These are phyloP conservation scores for Cricetomys ansorgei DNA, from an alignment of 2,113 vertebrate species.

Conservation along the genomic window DNA sequence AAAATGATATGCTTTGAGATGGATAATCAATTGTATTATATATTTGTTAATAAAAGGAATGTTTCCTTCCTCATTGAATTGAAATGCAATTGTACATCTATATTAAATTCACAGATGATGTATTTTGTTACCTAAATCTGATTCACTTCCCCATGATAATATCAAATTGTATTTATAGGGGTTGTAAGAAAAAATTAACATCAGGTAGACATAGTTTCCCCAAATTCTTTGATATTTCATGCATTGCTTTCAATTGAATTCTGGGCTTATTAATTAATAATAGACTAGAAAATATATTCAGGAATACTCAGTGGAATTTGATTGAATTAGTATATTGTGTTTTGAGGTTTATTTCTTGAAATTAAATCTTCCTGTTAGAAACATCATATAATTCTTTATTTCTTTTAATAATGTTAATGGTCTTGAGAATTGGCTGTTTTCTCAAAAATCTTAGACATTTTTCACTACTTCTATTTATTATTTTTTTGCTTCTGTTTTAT, in stretches of 20 bases:
- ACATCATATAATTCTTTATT: not conserved
- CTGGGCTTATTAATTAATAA: not conserved
- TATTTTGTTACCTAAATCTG: not conserved
- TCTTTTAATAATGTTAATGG: not conserved
- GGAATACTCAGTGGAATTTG: not conserved
- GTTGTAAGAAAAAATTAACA: slow-evolving; percentile 21
- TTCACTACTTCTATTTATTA: not conserved
- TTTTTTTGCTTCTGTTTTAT: not conserved
- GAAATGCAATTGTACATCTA: not conserved
- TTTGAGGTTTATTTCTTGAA: not conserved
- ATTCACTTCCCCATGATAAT: not conserved
- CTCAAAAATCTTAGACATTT: not conserved
- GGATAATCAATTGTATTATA: not conserved
- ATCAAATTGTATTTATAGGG: not conserved
- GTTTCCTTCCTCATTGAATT: not conserved
- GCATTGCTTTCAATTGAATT: not conserved
- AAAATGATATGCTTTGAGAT: not conserved
- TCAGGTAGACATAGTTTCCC: not conserved
- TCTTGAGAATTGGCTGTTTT: not conserved
- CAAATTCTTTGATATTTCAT: not conserved
- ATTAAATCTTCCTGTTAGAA: slow-evolving; percentile 17
- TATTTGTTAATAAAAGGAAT: not conserved
- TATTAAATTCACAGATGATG: not conserved
- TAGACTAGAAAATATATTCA: not conserved
- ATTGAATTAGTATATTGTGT: not conserved